Evolutionary conservation across 37 sponge, comb jelly and placozoan genomes (phyloP), one percentile per base, ranked within the genome.

Genomic region (Dysidea cf. avara): DNA sequence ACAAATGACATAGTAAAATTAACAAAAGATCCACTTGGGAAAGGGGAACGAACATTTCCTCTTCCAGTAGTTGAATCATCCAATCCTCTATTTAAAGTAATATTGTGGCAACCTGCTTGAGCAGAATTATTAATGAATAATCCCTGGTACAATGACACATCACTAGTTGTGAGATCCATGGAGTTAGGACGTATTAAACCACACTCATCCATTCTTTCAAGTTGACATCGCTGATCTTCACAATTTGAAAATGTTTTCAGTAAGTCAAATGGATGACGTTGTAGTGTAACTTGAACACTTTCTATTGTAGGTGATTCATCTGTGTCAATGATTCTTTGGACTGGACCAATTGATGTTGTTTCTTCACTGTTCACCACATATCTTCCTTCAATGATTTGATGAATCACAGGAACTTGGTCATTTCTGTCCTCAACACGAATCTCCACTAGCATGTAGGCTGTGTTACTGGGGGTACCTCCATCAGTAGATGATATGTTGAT

Each of bases 341-440:
- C 90, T 35, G 90, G 90, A 34, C 90, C 90, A 59, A 90, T 90
- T 34, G 90, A 84, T 47, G 85, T n/a, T 1, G 43, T 17, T 39
- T 47, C 28, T 20, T n/a, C 6, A 2, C 32, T 28, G 3, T 39
- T 46, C 0, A 76, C 54, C 1, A 71, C 55, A 57, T 62, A 80
- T 18, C 83, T 28, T 36, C 85, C 90, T 22, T 69, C 61, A 2
- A 81, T 64, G 0, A 84, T 56, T 33, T 90, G 90, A 33, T 80
- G 68, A 6, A 83, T 72, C 26, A 3, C 29, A 13, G 85, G 73
- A 0, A 71, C 51, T 72, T 80, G 68, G 49, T 90, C 85, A 34
- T 84, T 80, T 50, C 71, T 17, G 38, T 90, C 90, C 14, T 51
- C 18, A 0, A 83, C 48, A 37, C 36, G 61, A 64, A 89, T 74